Conservation (phyloP, 2,113 vertebrate genomes). For the Amazona vittata region DNA sequence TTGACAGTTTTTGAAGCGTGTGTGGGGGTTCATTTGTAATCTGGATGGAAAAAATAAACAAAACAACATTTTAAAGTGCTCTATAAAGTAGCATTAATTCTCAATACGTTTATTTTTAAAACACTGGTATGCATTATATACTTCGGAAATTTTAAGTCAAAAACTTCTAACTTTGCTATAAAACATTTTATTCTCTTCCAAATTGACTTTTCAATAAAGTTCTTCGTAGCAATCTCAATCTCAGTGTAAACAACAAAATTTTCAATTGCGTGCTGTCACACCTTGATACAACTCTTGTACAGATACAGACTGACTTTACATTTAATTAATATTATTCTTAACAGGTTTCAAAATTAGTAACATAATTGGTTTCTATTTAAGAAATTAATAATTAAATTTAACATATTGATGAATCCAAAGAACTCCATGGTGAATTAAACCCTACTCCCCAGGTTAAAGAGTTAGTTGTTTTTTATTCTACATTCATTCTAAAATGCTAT, state of each 20-base stretch:
- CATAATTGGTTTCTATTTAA: not conserved
- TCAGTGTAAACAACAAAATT: not conserved
- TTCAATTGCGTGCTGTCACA: not conserved
- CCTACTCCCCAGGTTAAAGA: not conserved
- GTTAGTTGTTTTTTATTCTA: not conserved
- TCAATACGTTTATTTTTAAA: not conserved
- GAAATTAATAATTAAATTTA: not conserved
- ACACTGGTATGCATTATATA: not conserved
- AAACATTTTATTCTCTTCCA: not conserved
- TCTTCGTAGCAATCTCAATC: not conserved
- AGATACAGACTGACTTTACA: not conserved
- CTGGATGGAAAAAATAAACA: not conserved
- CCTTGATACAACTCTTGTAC: not conserved
- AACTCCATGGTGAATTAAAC: not conserved
- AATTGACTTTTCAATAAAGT: not conserved
- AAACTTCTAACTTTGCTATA: not conserved
- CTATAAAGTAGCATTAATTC: not conserved
- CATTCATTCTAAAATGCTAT: not conserved
- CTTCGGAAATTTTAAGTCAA: not conserved
- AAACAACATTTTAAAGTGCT: not conserved
- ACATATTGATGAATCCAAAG: not conserved
- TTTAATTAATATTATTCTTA: not conserved
- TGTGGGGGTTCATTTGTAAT: not conserved
- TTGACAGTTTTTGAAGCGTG: not conserved
- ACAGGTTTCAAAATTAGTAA: not conserved